A percentile compares a stretch with the other conserved stretches of the same genome.
Conservation (phyloP, 35 echinoderm and acorn worm genomes). For the Chiridota heheva region DNA sequence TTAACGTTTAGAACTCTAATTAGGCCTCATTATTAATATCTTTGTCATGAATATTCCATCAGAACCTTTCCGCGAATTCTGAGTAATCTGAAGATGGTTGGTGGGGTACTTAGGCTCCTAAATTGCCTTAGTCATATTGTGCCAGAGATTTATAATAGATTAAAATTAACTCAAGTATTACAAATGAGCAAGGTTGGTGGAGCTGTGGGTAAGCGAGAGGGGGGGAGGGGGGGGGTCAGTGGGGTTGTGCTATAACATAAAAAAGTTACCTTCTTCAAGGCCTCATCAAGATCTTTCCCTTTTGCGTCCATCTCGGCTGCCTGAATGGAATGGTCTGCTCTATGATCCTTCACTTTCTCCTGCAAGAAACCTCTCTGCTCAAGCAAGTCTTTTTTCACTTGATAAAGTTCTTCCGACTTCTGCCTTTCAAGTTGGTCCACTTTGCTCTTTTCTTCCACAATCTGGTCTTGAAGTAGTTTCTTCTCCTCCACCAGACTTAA, state of each 20-base stretch:
- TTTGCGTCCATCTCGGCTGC: constrained; percentile 57
- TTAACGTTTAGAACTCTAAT: too few relatives aligned
- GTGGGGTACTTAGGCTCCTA: too few relatives aligned
- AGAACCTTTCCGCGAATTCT: too few relatives aligned
- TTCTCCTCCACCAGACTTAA: constrained; percentile 39
- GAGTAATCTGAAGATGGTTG: too few relatives aligned
- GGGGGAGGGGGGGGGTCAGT: too few relatives aligned
- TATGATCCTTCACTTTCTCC: constrained; percentile 45
- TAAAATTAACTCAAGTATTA: too few relatives aligned
- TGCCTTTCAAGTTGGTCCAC: constrained; percentile 33
- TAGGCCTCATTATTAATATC: too few relatives aligned
- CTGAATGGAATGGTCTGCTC: constrained; percentile 15
- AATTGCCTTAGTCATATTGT: too few relatives aligned
- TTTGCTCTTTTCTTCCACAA: constrained; percentile 1
- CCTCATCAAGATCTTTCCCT: constrained; percentile 41
- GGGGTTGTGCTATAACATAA: not conserved
- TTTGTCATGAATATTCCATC: too few relatives aligned
- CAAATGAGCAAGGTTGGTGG: too few relatives aligned
- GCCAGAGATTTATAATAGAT: too few relatives aligned
- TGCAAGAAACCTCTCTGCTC: constrained; percentile 52
- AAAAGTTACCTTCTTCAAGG: constrained; percentile 50
- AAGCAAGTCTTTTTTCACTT: constrained; percentile 30
- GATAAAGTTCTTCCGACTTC: constrained; percentile 14
- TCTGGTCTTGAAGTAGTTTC: constrained; percentile 12
- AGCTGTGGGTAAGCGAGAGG: too few relatives aligned